Evolutionary conservation across 2,888 invertebrate species (phyloP).

Genomic region (Panopea generosa): DNA sequence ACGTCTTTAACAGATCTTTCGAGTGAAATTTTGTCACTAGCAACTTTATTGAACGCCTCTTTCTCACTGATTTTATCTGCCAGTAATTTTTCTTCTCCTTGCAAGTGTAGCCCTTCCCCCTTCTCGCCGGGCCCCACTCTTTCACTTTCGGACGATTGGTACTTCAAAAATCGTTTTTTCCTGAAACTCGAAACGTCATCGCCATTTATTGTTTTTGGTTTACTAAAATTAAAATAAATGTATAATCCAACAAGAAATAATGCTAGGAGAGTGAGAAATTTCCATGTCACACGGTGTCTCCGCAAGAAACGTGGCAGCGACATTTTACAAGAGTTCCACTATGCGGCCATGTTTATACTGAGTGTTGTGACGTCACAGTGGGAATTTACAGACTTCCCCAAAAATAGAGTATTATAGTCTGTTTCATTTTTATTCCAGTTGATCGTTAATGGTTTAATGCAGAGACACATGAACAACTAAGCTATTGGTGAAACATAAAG

Average conservation of each 20-base stretch:
- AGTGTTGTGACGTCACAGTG: conserved; percentile 33
- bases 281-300: conserved; percentile 67
- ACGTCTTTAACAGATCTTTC: conserved; percentile 91
- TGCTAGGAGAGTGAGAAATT: conserved; percentile 59
- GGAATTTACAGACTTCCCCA: conserved; percentile 19
- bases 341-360: conserved; percentile 26
- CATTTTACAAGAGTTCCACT: conserved; percentile 34
- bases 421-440: too few relatives aligned
- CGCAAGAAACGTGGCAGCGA: conserved; percentile 67
- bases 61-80: conserved; percentile 91
- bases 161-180: conserved; percentile 67
- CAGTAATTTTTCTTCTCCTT: conserved; percentile 87
- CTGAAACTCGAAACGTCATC: conserved; percentile 52
- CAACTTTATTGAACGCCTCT: conserved; percentile 94
- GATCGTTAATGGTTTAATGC: too few relatives aligned
- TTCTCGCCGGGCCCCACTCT: conserved; percentile 83
- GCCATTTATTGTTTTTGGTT: conserved; percentile 13
- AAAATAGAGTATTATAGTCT: conserved; percentile 37
- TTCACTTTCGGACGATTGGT: conserved; percentile 62
- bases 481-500: too few relatives aligned
- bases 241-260: conserved; percentile 42
- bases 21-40: conserved; percentile 95
- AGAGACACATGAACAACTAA: too few relatives aligned
- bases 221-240: conserved; percentile 35
- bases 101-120: conserved; percentile 77